A percentile compares a stretch with the other conserved stretches of the same genome.
phyloP scores from a whole-genome alignment of 2,888 invertebrate genomes.

The Diplazon laetatorius region DNA sequence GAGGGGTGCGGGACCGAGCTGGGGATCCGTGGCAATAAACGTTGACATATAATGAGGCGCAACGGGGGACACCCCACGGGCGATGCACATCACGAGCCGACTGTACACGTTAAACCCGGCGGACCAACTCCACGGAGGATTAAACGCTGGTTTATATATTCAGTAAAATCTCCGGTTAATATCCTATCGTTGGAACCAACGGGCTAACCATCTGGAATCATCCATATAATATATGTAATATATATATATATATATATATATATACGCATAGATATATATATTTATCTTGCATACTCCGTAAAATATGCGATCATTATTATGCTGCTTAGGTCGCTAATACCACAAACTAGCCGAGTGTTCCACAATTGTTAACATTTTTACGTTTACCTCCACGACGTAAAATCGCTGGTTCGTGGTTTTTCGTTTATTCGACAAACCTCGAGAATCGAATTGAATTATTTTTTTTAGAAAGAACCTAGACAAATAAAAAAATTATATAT shows the following conservation, averaged over 20 bases:
- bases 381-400: neutral
- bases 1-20: constrained; percentile 10
- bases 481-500: no score
- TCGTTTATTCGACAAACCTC: no score
- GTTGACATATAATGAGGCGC: constrained; percentile 35
- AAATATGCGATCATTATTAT: neutral
- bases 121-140: constrained; percentile 27
- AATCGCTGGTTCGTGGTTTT: no score
- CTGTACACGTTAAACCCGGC: constrained; percentile 26
- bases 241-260: no score
- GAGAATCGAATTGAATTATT: no score
- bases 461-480: no score
- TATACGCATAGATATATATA: no score
- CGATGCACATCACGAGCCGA: constrained; percentile 33
- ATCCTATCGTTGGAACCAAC: constrained; percentile 15
- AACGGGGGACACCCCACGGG: constrained; percentile 23
- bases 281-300: neutral
- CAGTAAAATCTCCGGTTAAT: constrained; percentile 28
- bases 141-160: constrained; percentile 31
- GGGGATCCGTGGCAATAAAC: constrained; percentile 39
- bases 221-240: no score
- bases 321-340: neutral
- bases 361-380: neutral
- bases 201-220: constrained; percentile 7
- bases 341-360: neutral